phyloP scores from a whole-genome alignment of 2,797 vertebrate genomes.

The Lacerta bilineata region DNA sequence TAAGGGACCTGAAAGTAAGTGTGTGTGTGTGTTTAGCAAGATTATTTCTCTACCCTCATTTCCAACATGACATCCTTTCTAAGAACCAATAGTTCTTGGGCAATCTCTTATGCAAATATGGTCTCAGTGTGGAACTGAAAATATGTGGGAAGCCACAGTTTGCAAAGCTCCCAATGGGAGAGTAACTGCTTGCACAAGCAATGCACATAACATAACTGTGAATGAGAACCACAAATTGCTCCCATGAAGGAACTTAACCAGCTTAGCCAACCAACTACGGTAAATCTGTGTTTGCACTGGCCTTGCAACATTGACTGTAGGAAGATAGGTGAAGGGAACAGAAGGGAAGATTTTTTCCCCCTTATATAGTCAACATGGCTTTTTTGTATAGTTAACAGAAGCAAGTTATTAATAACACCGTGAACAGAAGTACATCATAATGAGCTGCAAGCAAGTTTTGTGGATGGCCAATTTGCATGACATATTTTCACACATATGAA shows the following conservation, averaged over 20 bases:
- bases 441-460: slow-evolving; percentile 31
- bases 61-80: background rate
- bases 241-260: slow-evolving; percentile 15
- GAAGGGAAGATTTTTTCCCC: background rate
- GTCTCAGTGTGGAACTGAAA: slow-evolving; percentile 3
- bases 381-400: slow-evolving; percentile 41
- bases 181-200: background rate
- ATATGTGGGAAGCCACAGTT: background rate
- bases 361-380: slow-evolving; percentile 24
- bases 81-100: background rate
- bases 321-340: slow-evolving; percentile 35
- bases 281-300: slow-evolving; percentile 13
- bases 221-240: background rate
- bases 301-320: slow-evolving; percentile 27
- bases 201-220: background rate
- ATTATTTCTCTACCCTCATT: background rate
- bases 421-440: slow-evolving; percentile 44
- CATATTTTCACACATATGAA: slow-evolving; percentile 46
- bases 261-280: background rate
- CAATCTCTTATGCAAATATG: background rate
- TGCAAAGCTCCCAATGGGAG: background rate
- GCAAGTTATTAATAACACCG: slow-evolving; percentile 44
- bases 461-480: slow-evolving; percentile 37
- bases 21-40: background rate
- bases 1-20: background rate